Evolutionary conservation across 2,888 invertebrate genomes (phyloP).

Genomic region (Elaeidobius kamerunicus): DNA sequence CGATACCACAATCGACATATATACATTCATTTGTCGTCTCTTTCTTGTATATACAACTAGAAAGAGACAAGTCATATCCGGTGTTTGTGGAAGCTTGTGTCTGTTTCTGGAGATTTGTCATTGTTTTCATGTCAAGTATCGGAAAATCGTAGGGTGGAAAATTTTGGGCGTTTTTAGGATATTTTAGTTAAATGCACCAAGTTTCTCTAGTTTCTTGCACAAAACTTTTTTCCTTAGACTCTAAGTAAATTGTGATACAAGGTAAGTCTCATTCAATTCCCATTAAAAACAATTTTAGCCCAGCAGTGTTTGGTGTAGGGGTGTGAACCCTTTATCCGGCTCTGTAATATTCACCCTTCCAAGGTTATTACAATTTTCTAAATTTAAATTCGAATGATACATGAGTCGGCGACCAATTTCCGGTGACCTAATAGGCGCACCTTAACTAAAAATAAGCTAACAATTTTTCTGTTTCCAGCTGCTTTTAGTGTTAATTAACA

Average conservation of each 20-base stretch:
- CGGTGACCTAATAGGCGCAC: too few relatives aligned
- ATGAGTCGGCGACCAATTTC: too few relatives aligned
- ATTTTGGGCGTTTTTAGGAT: conserved; percentile 19
- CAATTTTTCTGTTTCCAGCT: too few relatives aligned
- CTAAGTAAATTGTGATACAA: conserved; percentile 9
- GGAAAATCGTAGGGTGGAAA: conserved; percentile 24
- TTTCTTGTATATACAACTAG: too few relatives aligned
- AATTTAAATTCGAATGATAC: too few relatives aligned
- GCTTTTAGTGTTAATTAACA: conserved; percentile 8
- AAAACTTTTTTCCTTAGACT: conserved; percentile 13
- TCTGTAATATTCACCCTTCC: conserved; percentile 1
- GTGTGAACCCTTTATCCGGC: conserved; percentile 20
- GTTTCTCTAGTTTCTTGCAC: conserved; percentile 21
- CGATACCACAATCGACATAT: too few relatives aligned
- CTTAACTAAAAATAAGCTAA: too few relatives aligned
- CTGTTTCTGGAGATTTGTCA: conserved; percentile 9
- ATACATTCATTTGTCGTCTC: too few relatives aligned
- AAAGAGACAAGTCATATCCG: too few relatives aligned
- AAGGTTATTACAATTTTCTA: conserved; percentile 4
- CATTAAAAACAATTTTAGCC: not conserved
- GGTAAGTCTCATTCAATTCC: conserved; percentile 4
- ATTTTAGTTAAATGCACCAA: conserved; percentile 26
- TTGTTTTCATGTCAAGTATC: not conserved
- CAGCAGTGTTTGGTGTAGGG: conserved; percentile 3
- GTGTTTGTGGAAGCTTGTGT: conserved; percentile 11